phyloP scores from a whole-genome alignment of 2,113 vertebrate species.

The Chaetodon trifascialis region DNA sequence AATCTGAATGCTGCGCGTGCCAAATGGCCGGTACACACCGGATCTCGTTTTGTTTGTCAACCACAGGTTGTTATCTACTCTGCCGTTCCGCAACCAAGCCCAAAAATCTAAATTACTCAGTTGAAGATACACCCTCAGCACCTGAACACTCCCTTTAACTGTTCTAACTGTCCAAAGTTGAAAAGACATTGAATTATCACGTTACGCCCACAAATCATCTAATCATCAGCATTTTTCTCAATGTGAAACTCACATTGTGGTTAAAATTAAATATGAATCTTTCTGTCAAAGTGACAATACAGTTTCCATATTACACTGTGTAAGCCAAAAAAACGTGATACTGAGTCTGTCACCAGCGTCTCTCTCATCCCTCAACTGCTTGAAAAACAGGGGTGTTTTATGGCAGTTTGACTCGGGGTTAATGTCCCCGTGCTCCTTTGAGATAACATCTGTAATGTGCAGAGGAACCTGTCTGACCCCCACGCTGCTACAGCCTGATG shows the following conservation, averaged over 20 bases:
- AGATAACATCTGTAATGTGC: slow-evolving; percentile 70
- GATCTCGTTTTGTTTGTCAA: slow-evolving; percentile 76
- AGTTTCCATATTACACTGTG: neutral
- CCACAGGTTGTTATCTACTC: slow-evolving; percentile 69
- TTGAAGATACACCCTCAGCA: slow-evolving; percentile 73
- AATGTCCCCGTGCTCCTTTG: slow-evolving; percentile 48
- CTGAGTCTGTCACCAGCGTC: slow-evolving; percentile 4
- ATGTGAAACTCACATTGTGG: slow-evolving; percentile 2
- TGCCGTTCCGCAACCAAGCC: slow-evolving; percentile 69
- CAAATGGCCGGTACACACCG: slow-evolving; percentile 60
- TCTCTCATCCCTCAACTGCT: slow-evolving; percentile 35
- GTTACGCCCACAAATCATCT: slow-evolving; percentile 41
- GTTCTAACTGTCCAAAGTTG: slow-evolving; percentile 71
- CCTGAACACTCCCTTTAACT: slow-evolving; percentile 79
- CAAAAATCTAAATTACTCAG: slow-evolving; percentile 83
- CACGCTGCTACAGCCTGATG: slow-evolving; percentile 6
- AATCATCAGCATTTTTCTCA: slow-evolving; percentile 1
- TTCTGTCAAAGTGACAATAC: neutral
- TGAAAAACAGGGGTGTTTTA: slow-evolving; percentile 52
- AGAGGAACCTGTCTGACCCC: slow-evolving; percentile 59
- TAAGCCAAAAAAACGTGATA: neutral
- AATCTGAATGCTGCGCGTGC: slow-evolving; percentile 63
- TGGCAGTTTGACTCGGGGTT: slow-evolving; percentile 49
- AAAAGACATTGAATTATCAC: slow-evolving; percentile 24
- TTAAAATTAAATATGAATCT: neutral